These are phyloP conservation scores for Hyalella azteca DNA, from an alignment of 2,888 invertebrate species.

Conservation along the genomic window DNA sequence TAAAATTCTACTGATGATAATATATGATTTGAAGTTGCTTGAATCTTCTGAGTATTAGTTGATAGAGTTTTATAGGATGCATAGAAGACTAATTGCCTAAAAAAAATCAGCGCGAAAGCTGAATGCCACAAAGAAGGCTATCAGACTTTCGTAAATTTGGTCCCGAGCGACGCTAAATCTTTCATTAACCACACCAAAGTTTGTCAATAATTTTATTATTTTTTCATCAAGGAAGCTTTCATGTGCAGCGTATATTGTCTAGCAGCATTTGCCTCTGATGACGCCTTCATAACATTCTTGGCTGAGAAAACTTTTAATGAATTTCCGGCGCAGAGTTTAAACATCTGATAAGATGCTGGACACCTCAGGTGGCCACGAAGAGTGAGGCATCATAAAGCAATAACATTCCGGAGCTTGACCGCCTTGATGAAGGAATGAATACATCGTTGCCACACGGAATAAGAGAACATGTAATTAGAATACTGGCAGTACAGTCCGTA, in stretches of 20 bases:
- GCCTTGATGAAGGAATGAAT: too few species aligned
- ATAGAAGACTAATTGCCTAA: too few species aligned
- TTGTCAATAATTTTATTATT: slow-evolving; percentile 10
- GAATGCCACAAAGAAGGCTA: too few species aligned
- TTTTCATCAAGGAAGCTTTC: slow-evolving; percentile 16
- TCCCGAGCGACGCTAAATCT: not conserved
- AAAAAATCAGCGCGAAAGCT: too few species aligned
- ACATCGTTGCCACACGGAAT: too few species aligned
- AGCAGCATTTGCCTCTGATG: slow-evolving; percentile 8
- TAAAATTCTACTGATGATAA: too few species aligned
- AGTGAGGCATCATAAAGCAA: not conserved
- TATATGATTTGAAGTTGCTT: too few species aligned
- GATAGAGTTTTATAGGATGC: too few species aligned
- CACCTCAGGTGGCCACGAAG: not conserved
- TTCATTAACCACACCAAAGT: slow-evolving; percentile 12
- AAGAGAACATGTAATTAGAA: too few species aligned
- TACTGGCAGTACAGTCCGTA: too few species aligned
- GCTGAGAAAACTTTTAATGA: slow-evolving; percentile 27
- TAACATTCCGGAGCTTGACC: too few species aligned
- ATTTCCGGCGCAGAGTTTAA: slow-evolving; percentile 10
- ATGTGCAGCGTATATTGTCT: not conserved
- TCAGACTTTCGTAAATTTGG: not conserved
- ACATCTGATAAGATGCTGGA: not conserved
- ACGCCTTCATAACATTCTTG: not conserved
- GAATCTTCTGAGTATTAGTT: too few species aligned